Evolutionary conservation across 2,888 invertebrate genomes (phyloP).

Genomic region (Tupiocoris notatus): DNA sequence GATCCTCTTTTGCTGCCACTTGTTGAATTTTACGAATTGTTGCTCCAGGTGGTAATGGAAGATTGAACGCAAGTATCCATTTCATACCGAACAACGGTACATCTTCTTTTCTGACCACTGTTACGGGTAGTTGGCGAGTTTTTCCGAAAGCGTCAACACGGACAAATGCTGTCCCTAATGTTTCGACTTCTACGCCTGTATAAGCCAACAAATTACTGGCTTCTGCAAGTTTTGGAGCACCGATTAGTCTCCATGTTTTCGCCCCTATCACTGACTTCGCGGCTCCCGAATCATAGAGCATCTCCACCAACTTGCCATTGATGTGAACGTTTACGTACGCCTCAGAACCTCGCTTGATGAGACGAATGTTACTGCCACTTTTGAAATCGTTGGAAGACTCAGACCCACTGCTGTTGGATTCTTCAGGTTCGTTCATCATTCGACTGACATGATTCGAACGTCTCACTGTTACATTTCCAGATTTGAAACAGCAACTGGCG

Average conservation of each 20-base stretch:
- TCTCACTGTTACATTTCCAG: background rate
- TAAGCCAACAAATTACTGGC: conserved; percentile 38
- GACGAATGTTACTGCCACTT: background rate
- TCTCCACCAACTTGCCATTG: conserved; percentile 18
- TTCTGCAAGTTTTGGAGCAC: conserved; percentile 26
- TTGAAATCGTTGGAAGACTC: background rate
- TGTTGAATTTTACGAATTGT: conserved; percentile 26
- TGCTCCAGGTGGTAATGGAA: conserved; percentile 43
- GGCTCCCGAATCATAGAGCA: conserved; percentile 45
- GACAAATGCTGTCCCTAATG: conserved; percentile 38
- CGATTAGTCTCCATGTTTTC: conserved; percentile 38
- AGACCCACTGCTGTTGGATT: background rate
- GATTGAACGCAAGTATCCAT: conserved; percentile 31
- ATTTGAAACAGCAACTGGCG: background rate
- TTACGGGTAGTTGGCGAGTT: conserved; percentile 28
- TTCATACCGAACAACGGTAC: conserved; percentile 30
- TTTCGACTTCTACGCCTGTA: conserved; percentile 32
- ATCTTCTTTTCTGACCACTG: conserved; percentile 37
- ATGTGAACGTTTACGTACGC: background rate
- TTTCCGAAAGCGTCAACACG: conserved; percentile 31
- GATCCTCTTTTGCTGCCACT: background rate
- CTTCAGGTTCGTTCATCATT: background rate
- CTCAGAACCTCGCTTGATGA: background rate
- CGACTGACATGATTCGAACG: background rate
- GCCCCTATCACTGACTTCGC: background rate